Conservation (phyloP, 1,140 invertebrate species). For the Arctopsyche grandis region DNA sequence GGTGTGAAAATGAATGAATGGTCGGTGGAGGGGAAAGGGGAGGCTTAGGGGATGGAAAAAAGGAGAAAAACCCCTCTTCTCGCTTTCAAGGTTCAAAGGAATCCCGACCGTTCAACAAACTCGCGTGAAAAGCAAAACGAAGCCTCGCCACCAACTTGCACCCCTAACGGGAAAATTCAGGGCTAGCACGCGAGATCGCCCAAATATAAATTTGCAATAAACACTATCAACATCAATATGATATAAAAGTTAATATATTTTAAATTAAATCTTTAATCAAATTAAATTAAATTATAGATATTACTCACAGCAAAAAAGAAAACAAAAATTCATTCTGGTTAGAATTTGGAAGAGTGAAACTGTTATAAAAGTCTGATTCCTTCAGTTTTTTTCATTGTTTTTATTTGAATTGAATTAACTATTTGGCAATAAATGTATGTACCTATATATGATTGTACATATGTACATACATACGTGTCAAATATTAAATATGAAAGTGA, state of each 20-base stretch:
- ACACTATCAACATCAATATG: too few species aligned
- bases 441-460: too few species aligned
- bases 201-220: too few species aligned
- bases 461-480: background rate
- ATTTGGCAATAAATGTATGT: background rate
- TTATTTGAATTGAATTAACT: background rate
- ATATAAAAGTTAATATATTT: too few species aligned
- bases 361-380: too few species aligned
- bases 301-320: too few species aligned
- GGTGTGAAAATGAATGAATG: conserved; percentile 43
- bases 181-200: background rate
- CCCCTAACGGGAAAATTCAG: conserved; percentile 10
- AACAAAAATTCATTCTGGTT: too few species aligned
- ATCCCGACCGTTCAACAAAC: conserved; percentile 44
- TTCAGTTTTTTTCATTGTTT: too few species aligned
- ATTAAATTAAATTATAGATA: too few species aligned
- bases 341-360: too few species aligned
- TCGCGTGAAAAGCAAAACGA: conserved; percentile 44
- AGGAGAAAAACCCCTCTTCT: conserved; percentile 38
- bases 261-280: too few species aligned
- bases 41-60: conserved; percentile 19
- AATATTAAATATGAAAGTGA: background rate
- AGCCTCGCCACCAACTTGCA: conserved; percentile 28
- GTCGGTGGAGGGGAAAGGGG: background rate
- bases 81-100: conserved; percentile 44